These are phyloP conservation scores for Celastrina argiolus DNA, from an alignment of 2,888 invertebrate genomes.

Conservation along the genomic window DNA sequence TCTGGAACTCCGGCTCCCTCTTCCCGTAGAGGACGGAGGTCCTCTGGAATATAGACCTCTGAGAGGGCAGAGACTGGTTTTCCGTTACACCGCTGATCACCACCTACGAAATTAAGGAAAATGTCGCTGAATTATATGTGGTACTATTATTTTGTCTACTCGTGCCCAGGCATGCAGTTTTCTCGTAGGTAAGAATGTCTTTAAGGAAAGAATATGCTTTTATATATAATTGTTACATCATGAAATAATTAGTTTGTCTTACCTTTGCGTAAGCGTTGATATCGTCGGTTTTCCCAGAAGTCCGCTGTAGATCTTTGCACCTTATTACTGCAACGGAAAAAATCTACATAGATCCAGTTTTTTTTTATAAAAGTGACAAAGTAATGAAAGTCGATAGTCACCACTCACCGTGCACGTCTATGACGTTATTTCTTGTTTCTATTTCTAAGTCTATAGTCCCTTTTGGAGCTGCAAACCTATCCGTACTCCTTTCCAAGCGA, in stretches of 20 bases:
- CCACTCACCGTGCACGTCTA: conserved; percentile 85
- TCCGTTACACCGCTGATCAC: conserved; percentile 72
- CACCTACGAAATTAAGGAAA: no score
- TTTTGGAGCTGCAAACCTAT: conserved; percentile 58
- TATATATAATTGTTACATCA: no score
- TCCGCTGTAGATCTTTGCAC: conserved; percentile 84
- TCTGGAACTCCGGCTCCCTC: conserved; percentile 87
- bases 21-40: conserved; percentile 90
- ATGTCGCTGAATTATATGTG: no score
- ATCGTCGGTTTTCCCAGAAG: conserved; percentile 79
- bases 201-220: no score
- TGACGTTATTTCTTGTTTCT: conserved; percentile 73
- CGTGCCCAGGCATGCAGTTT: no score
- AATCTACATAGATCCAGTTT: conserved; percentile 25
- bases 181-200: no score
- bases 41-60: conserved; percentile 82
- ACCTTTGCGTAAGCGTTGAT: conserved; percentile 92
- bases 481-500: conserved; percentile 56
- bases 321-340: conserved; percentile 84
- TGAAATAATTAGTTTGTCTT: neutral
- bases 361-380: conserved; percentile 28
- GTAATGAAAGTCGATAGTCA: conserved; percentile 60
- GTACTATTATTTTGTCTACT: no score
- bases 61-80: conserved; percentile 59
- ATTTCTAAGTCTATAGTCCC: conserved; percentile 82